Conservation (phyloP, 2,113 vertebrate species). For the Crotophaga sulcirostris region DNA sequence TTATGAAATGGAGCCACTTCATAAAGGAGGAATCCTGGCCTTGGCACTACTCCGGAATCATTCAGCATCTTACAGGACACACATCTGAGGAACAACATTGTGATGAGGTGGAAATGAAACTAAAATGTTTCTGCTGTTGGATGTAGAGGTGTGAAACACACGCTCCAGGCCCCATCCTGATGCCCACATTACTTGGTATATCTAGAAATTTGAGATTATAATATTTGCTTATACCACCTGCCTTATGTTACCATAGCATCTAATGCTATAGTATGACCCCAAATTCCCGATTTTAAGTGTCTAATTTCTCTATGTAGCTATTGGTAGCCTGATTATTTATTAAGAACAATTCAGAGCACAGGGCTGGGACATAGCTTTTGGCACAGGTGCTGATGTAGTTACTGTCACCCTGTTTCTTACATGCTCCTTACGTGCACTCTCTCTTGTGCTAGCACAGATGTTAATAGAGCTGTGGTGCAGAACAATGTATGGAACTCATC, state of each 20-base stretch:
- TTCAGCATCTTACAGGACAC: neutral
- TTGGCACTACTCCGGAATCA: neutral
- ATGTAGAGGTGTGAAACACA: neutral
- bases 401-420: neutral
- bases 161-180: accelerated
- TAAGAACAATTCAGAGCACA: neutral
- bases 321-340: neutral
- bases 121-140: neutral
- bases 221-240: neutral
- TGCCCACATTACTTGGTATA: accelerated
- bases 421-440: neutral
- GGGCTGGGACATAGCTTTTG: neutral
- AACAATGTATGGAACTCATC: neutral
- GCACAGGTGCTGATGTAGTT: neutral
- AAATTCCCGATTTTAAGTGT: neutral
- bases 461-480: neutral
- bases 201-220: neutral
- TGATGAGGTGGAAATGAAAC: neutral
- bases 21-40: neutral
- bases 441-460: neutral
- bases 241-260: neutral
- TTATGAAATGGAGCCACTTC: neutral
- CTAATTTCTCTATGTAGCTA: neutral
- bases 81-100: neutral
- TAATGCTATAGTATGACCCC: neutral